Evolutionary conservation across 1,140 invertebrate genomes (phyloP).

Genomic region (Varroa destructor): DNA sequence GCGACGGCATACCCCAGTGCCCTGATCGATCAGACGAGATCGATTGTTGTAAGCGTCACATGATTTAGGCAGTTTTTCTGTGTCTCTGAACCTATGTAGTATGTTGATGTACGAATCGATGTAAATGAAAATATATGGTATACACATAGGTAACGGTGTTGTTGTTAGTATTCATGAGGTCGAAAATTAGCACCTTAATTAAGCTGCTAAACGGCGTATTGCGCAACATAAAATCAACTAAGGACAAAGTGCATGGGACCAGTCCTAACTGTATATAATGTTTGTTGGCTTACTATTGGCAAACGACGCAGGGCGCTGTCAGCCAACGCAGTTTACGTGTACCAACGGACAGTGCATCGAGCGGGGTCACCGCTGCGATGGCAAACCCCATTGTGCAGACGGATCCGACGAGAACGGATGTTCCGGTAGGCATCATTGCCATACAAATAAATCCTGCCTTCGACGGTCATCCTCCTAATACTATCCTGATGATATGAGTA

Average conservation of each 20-base stretch:
- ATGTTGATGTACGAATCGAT: too few relatives aligned
- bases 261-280: too few relatives aligned
- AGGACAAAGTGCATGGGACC: too few relatives aligned
- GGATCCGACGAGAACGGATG: slow-evolving; percentile 80
- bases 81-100: too few relatives aligned
- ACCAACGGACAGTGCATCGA: slow-evolving; percentile 53
- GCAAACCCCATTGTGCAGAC: slow-evolving; percentile 73
- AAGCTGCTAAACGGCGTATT: too few relatives aligned
- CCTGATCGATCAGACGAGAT: slow-evolving; percentile 36
- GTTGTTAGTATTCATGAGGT: too few relatives aligned
- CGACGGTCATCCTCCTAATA: neutral
- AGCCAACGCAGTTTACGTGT: slow-evolving; percentile 47
- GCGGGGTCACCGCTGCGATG: slow-evolving; percentile 59
- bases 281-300: too few relatives aligned
- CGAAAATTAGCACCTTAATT: too few relatives aligned
- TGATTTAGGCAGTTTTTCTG: neutral
- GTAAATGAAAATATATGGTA: too few relatives aligned
- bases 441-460: neutral
- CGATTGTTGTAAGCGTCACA: slow-evolving; percentile 36
- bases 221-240: too few relatives aligned
- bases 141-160: too few relatives aligned
- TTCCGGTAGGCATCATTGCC: slow-evolving; percentile 35
- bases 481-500: too few relatives aligned
- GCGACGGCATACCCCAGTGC: slow-evolving; percentile 36
- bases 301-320: slow-evolving; percentile 38